phyloP scores from a whole-genome alignment of 2,797 vertebrate species.

The Anas bahamensis region DNA sequence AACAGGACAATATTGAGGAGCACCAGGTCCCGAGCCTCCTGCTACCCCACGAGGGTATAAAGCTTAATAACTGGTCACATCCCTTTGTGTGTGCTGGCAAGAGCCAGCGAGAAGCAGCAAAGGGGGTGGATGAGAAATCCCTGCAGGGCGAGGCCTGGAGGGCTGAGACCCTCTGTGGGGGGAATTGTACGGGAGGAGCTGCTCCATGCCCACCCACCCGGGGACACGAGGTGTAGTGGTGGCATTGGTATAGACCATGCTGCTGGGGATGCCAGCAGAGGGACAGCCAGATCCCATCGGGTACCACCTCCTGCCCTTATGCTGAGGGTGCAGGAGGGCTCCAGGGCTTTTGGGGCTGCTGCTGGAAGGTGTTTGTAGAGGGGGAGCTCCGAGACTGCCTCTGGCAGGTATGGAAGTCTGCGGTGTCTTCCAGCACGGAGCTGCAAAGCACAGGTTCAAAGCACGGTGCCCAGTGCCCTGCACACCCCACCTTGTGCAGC shows the following conservation, averaged over 20 bases:
- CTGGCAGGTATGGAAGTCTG: background rate
- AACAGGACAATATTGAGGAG: background rate
- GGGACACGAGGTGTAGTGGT: background rate
- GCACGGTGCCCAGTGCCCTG: no score
- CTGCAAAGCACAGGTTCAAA: background rate
- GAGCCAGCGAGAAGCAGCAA: background rate
- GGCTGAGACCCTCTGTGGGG: rapidly evolving
- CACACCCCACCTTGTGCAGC: background rate
- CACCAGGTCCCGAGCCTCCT: background rate
- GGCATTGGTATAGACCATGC: background rate
- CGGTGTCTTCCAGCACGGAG: background rate
- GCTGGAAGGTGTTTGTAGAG: background rate
- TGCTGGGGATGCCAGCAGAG: background rate
- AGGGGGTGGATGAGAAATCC: background rate
- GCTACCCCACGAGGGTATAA: background rate
- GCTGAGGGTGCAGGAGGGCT: background rate
- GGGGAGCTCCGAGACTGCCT: background rate
- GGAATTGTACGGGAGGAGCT: background rate
- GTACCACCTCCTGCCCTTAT: background rate
- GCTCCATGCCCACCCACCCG: background rate
- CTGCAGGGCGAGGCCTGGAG: background rate
- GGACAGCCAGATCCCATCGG: background rate
- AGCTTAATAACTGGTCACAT: background rate
- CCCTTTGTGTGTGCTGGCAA: rapidly evolving
- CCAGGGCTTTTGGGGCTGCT: background rate